Evolutionary conservation across 2,888 invertebrate species (phyloP).

Genomic region (Ceratothoa steindachneri): DNA sequence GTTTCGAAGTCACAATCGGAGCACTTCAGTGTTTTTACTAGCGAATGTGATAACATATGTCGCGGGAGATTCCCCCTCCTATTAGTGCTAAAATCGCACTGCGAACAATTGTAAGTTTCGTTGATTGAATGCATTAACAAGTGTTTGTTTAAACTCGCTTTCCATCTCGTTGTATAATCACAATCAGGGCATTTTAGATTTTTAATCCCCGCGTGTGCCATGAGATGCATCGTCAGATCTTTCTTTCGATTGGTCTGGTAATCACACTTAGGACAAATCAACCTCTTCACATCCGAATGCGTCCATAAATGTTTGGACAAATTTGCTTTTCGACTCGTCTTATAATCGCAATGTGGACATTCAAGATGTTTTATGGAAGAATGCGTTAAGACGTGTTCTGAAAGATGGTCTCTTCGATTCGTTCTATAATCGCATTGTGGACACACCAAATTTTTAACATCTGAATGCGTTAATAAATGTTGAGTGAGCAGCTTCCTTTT

Average conservation of each 20-base stretch:
- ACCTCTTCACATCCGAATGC: background rate
- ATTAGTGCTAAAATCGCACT: background rate
- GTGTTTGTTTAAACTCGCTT: too few species aligned
- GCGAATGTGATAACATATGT: background rate
- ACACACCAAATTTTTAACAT: too few species aligned
- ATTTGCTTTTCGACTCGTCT: background rate
- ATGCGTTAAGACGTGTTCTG: too few species aligned
- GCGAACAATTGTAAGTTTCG: background rate
- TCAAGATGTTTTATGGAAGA: too few species aligned
- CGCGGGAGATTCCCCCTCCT: background rate
- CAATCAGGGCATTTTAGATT: background rate
- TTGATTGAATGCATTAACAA: too few species aligned
- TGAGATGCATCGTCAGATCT: background rate
- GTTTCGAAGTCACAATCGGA: background rate
- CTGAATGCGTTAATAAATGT: too few species aligned
- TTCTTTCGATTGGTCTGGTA: background rate
- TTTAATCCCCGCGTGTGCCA: background rate
- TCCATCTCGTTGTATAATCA: background rate
- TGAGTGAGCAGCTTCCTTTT: too few species aligned
- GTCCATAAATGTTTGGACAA: background rate
- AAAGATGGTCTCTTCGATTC: too few species aligned
- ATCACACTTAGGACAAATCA: background rate
- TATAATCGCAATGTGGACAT: background rate
- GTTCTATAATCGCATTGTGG: too few species aligned
- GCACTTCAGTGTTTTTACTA: background rate